phyloP scores from a whole-genome alignment of 2,113 vertebrate species.

The Cheilinus undulatus region DNA sequence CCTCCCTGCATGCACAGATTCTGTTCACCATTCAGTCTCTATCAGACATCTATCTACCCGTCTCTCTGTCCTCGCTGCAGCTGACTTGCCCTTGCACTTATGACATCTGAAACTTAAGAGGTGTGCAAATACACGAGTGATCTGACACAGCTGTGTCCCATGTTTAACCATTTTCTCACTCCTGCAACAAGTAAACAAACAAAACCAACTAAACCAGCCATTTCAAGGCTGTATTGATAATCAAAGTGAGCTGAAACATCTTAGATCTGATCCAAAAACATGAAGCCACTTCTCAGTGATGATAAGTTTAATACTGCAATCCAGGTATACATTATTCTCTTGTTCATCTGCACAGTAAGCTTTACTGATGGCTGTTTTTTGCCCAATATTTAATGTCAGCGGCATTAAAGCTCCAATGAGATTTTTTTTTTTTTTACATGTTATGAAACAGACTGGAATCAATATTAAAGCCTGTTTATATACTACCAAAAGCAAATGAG shows the following conservation, averaged over 20 bases:
- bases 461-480: conserved; percentile 6
- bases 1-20: conserved; percentile 27
- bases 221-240: background rate
- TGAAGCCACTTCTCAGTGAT: too few species aligned
- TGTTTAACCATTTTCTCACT: conserved; percentile 16
- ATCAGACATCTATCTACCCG: conserved; percentile 30
- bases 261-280: background rate
- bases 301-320: too few species aligned
- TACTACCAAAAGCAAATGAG: too few species aligned
- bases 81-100: conserved; percentile 52
- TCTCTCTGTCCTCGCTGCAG: conserved; percentile 34
- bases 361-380: too few species aligned
- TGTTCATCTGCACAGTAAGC: too few species aligned
- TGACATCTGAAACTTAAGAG: conserved; percentile 66
- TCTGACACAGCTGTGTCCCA: conserved; percentile 32
- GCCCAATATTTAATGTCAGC: too few species aligned
- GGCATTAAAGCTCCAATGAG: too few species aligned
- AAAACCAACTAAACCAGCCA: conserved; percentile 4
- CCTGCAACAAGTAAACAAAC: conserved; percentile 36
- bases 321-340: too few species aligned
- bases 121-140: background rate
- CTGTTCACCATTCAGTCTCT: background rate
- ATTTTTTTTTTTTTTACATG: background rate
- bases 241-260: background rate
- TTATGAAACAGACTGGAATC: conserved; percentile 18